Base-by-base conservation (phyloP, 1,140 invertebrate genomes). In the Drosophila sproati region DNA sequence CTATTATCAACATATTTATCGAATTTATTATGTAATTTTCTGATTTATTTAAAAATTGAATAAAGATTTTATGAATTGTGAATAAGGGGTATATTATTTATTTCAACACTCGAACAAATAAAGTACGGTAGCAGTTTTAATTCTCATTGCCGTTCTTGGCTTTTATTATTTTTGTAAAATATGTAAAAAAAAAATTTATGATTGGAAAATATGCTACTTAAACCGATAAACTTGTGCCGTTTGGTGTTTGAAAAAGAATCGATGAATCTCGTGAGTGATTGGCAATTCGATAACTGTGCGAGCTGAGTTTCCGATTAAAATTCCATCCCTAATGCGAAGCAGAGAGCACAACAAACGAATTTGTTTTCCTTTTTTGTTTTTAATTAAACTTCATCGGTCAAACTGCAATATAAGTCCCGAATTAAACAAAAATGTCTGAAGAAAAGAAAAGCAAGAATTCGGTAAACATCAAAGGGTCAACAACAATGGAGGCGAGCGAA, bases 21-120 rank as follows among this genome's bases (percentile, higher is more conserved):
- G 83, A 87, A 87, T 87, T 87, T 87, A 87, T 87, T 87, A 87
- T 88, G 80, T 87, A 88, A 79, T 67, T 87, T 87, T 87, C 81
- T 76, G 80, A 88, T 87, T 87, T 88, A 77, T 80, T 83, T 83
- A 77, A 82, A 68, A 82, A 74, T 51, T 74, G 70, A 88, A 88
- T 88, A 88, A 87, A 87, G 80, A 88, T 83, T 87, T 87, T 88
- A 83, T 77, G 80, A 88, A 75, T 63, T 75, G 57, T 60, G 43
- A 43, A 4, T 20, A 45, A 45, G 28, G 12, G 32, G n/a, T 5
- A 1, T 1, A 34, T 47, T 34, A 6, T 20, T 20, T 20, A 60
- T 48, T 60, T 45, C 8, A 8, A 0, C 3, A 37, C 20, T 20
- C 20, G 10, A 34, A 34, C 34, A 34, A 34, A 34, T 34, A 4